These are phyloP conservation scores for Tiliacea citrago DNA, from an alignment of 2,888 invertebrate species.

Conservation along the genomic window DNA sequence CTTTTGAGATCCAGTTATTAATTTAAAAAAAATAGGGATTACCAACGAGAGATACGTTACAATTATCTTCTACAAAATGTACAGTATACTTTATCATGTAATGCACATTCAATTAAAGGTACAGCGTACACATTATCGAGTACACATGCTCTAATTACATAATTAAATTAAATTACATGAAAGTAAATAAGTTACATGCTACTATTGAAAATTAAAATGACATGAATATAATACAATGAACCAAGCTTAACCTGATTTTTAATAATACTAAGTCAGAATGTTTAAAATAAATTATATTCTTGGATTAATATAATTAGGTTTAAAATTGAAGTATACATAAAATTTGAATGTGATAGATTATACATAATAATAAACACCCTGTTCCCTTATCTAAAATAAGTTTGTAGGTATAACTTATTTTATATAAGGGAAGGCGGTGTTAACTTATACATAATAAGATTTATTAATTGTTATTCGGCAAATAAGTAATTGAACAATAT, in stretches of 20 bases:
- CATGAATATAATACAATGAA: not conserved
- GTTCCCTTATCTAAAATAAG: not conserved
- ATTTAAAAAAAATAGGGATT: too few species aligned
- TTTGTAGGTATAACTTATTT: too few species aligned
- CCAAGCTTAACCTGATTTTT: not conserved
- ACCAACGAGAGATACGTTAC: not conserved
- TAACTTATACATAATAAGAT: not conserved
- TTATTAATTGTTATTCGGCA: not conserved
- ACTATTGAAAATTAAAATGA: not conserved
- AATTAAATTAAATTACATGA: not conserved
- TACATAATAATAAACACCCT: not conserved
- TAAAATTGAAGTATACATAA: not conserved
- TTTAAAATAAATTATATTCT: not conserved
- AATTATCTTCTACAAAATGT: not conserved
- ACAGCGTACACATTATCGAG: not conserved
- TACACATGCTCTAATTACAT: not conserved
- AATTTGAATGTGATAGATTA: not conserved
- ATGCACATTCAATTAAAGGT: not conserved
- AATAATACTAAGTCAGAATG: not conserved
- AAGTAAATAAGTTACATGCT: not conserved
- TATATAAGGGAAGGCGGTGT: too few species aligned
- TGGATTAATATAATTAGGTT: not conserved
- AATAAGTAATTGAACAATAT: not conserved
- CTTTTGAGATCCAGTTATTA: not conserved
- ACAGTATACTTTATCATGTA: not conserved